Evolutionary conservation across 2,888 invertebrate genomes (phyloP).

Genomic region (Drosophila tanythrix): DNA sequence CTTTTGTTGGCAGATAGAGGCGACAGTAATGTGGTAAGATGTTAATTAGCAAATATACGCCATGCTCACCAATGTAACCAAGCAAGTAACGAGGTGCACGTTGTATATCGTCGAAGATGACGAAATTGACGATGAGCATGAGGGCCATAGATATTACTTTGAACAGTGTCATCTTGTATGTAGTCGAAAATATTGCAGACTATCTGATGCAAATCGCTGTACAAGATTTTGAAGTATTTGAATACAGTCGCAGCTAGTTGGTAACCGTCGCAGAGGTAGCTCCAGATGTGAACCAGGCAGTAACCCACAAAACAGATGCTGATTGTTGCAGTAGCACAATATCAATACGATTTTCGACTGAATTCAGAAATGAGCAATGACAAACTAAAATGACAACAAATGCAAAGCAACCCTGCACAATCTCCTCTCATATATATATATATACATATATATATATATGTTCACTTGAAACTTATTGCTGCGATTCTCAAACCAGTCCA

Average conservation of each 20-base stretch:
- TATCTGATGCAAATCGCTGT: constrained; percentile 6
- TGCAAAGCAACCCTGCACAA: constrained; percentile 7
- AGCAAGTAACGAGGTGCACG: constrained; percentile 12
- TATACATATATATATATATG: too few relatives aligned
- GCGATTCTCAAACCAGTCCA: too few relatives aligned
- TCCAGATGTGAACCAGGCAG: constrained; percentile 49
- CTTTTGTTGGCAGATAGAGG: neutral
- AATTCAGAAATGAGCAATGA: constrained; percentile 18
- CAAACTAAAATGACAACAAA: constrained; percentile 26
- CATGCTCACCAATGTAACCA: constrained; percentile 20
- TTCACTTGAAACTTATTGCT: too few relatives aligned
- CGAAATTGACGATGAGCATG: constrained; percentile 38
- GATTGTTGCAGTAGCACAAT: constrained; percentile 40
- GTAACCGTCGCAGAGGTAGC: constrained; percentile 11
- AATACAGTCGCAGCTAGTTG: neutral
- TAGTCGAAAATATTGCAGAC: constrained; percentile 23
- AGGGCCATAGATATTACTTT: constrained; percentile 18
- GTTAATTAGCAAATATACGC: constrained; percentile 40
- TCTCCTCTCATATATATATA: neutral
- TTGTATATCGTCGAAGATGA: constrained; percentile 14
- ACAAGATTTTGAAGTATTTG: constrained; percentile 7
- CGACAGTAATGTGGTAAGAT: constrained; percentile 17
- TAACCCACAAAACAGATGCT: constrained; percentile 51
- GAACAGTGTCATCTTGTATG: constrained; percentile 21
- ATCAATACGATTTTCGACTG: constrained; percentile 35